Evolutionary conservation across 1,140 invertebrate species (phyloP), one percentile per base, ranked within the genome.

Genomic region (Tetramorium simillimum): DNA sequence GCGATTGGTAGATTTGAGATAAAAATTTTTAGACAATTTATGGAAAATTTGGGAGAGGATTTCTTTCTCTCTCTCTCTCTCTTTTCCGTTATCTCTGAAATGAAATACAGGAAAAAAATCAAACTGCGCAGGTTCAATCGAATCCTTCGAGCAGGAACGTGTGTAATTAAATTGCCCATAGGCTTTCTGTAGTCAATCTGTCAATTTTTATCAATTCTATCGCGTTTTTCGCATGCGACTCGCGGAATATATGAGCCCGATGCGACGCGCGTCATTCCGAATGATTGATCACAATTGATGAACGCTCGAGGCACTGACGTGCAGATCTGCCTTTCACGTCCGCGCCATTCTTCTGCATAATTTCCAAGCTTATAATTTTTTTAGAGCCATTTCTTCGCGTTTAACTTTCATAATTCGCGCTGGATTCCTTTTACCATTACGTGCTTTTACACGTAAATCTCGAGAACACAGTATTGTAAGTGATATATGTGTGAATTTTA

Each of bases 221-320:
- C 53, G 28, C 56, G 40, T 56, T 75, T 73, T 75, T 75, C 33
- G 51, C 51, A 10, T 28, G 51, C 51, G 16, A 24, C 49, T 16
- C 43, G 10, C 43, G 33, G 16, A 43, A 43, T 18, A 75, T 76
- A 76, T 43, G 49, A 5, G 3, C 9, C 9, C 53, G 53, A 58
- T 75, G 72, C 33, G 37, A 77, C 62, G 21, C 18, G 51, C 70
- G 72, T 77, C 56, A 76, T 76, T 60, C 21, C 56, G 56, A 60
- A 14, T 33, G 72, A 75, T 77, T 77, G 56, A 77, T 62, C 73
- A 43, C 73, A 43, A 60, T 77, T 77, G 56, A 77, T 21, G 73
- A 77, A 60, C 24, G 21, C 4, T 7, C n/a, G 33, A 6, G 40
- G 53, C 72, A 7, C 43, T 3, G 43, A 51, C 28, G 14, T 33